phyloP scores from a whole-genome alignment of 2,888 invertebrate genomes.

The Drosophila macrothrix region DNA sequence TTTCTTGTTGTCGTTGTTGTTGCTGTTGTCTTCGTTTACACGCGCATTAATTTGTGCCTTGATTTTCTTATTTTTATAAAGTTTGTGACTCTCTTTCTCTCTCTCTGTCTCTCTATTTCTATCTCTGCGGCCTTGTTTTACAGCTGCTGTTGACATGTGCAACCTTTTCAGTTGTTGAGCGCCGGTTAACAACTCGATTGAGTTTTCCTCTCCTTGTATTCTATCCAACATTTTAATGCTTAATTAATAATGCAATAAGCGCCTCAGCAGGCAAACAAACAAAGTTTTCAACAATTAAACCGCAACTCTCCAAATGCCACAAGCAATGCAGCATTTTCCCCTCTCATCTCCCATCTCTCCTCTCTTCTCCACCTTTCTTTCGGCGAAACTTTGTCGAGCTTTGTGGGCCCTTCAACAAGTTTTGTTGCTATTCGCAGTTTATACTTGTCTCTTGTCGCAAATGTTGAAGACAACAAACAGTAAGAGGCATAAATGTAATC shows the following conservation, averaged over 20 bases:
- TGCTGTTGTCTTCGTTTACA: conserved; percentile 51
- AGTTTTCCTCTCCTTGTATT: conserved; percentile 5
- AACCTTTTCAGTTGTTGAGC: conserved; percentile 24
- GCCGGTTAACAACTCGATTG: background rate
- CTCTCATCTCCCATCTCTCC: background rate
- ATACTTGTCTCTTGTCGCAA: conserved; percentile 16
- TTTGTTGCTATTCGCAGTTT: conserved; percentile 16
- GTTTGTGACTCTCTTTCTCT: conserved; percentile 36
- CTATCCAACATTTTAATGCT: conserved; percentile 54
- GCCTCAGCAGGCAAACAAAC: conserved; percentile 31
- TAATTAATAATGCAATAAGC: conserved; percentile 69
- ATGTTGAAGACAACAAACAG: conserved; percentile 23
- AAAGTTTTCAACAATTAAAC: conserved; percentile 48
- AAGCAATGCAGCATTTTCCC: conserved; percentile 23
- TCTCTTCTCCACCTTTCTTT: too few relatives aligned
- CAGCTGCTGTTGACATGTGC: conserved; percentile 62
- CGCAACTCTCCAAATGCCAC: conserved; percentile 41
- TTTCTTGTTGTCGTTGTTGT: conserved; percentile 6
- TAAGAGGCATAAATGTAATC: conserved; percentile 16
- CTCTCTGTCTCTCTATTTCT: conserved; percentile 13
- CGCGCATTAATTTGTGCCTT: conserved; percentile 66
- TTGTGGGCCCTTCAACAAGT: conserved; percentile 42
- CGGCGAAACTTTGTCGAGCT: conserved; percentile 28
- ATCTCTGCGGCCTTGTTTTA: conserved; percentile 22
- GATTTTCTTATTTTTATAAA: conserved; percentile 42